A percentile compares a stretch with the other conserved stretches of the same genome.
Evolutionary conservation across 2,797 vertebrate genomes (phyloP).

Genomic region (Cottoperca gobio): DNA sequence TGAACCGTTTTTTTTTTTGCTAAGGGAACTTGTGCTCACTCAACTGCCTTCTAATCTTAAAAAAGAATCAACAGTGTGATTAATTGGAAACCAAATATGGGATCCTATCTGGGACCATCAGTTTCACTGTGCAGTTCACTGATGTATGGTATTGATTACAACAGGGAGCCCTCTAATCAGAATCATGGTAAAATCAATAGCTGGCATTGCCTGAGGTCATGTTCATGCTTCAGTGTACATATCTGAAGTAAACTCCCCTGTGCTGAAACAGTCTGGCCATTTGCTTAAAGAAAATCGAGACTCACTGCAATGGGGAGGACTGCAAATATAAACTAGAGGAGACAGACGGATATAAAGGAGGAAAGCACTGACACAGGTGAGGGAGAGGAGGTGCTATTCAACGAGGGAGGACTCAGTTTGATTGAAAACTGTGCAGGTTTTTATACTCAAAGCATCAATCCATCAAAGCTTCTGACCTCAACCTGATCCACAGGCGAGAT

Average conservation of each 20-base stretch:
- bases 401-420: conserved; percentile 35
- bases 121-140: conserved; percentile 75
- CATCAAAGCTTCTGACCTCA: conserved; percentile 60
- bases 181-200: conserved; percentile 82
- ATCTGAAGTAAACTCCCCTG: conserved; percentile 71
- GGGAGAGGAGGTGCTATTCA: conserved; percentile 43
- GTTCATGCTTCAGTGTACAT: conserved; percentile 79
- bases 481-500: conserved; percentile 59
- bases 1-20: conserved; percentile 47
- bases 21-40: conserved; percentile 55
- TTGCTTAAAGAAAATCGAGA: conserved; percentile 75
- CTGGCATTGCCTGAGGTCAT: conserved; percentile 73
- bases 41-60: conserved; percentile 68
- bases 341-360: conserved; percentile 54
- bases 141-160: conserved; percentile 80
- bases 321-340: conserved; percentile 59
- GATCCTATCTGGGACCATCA: conserved; percentile 74
- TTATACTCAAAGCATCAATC: conserved; percentile 48
- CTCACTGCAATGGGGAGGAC: conserved; percentile 43
- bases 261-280: conserved; percentile 62
- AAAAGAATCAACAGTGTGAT: conserved; percentile 71
- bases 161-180: conserved; percentile 80
- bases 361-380: conserved; percentile 34
- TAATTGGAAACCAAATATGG: conserved; percentile 75
- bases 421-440: conserved; percentile 55